Percentiles rank a stretch among this genome's conserved stretches.
phyloP scores from a whole-genome alignment of 2,113 vertebrate genomes.

The Anarrhichthys ocellatus region DNA sequence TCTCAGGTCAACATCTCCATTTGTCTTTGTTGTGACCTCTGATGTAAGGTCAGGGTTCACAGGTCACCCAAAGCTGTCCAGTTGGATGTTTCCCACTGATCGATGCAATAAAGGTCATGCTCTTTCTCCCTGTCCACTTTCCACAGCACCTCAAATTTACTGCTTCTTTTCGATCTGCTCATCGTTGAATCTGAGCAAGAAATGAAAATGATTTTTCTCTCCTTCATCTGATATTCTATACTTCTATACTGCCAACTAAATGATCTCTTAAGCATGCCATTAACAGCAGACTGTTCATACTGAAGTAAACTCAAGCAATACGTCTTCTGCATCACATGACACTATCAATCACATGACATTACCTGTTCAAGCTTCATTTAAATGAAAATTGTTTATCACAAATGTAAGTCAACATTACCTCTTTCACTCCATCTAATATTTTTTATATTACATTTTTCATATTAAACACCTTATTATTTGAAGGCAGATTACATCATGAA shows the following conservation, averaged over 20 bases:
- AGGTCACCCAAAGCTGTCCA: slow-evolving; percentile 28
- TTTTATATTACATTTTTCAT: no score
- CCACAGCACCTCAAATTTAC: background rate
- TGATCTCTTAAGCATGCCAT: background rate
- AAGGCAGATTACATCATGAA: background rate
- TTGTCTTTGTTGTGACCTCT: slow-evolving; percentile 42
- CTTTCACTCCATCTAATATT: background rate
- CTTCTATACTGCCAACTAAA: background rate
- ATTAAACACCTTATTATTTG: no score
- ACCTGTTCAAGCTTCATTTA: background rate
- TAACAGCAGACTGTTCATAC: background rate
- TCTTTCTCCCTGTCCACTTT: background rate
- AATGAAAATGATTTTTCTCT: slow-evolving; percentile 1
- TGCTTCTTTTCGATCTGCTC: background rate
- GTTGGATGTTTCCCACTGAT: slow-evolving; percentile 10
- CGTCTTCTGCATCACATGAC: background rate
- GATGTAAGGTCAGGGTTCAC: slow-evolving; percentile 42
- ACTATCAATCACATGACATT: background rate
- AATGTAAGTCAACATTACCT: background rate
- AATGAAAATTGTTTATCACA: background rate
- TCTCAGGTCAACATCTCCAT: slow-evolving; percentile 14
- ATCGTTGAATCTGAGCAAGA: slow-evolving; percentile 3
- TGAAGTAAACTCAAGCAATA: background rate
- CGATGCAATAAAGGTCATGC: slow-evolving; percentile 12
- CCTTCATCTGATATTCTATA: background rate